Evolutionary conservation across 2,797 vertebrate genomes (phyloP).

Genomic region (Pseudochirops cupreus): DNA sequence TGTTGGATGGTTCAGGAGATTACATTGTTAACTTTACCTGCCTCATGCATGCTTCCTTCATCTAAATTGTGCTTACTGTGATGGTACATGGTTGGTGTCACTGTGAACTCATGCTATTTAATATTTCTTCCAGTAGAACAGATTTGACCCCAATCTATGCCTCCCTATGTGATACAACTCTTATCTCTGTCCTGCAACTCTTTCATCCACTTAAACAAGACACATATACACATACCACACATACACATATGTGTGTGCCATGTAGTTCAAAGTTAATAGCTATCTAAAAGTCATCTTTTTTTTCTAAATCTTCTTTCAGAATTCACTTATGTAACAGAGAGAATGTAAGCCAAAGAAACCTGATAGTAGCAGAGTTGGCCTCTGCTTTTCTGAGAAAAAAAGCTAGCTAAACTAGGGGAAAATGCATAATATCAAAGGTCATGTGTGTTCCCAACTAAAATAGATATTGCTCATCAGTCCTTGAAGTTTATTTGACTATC

Average conservation of each 20-base stretch:
- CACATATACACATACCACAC: too few relatives aligned
- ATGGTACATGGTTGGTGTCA: background rate
- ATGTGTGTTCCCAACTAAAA: background rate
- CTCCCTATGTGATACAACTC: background rate
- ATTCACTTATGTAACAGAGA: conserved; percentile 14
- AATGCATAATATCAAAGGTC: background rate
- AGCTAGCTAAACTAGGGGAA: background rate
- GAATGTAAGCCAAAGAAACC: background rate
- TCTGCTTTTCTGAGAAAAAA: background rate
- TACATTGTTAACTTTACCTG: background rate
- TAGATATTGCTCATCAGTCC: background rate
- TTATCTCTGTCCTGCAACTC: background rate
- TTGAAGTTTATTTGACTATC: background rate
- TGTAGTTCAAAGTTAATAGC: background rate
- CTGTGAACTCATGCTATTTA: background rate
- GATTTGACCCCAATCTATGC: background rate
- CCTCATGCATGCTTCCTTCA: background rate
- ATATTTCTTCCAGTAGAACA: background rate
- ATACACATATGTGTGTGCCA: too few relatives aligned
- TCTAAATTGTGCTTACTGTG: background rate
- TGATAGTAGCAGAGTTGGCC: background rate
- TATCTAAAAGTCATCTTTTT: background rate
- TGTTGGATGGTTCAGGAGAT: background rate
- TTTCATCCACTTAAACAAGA: background rate
- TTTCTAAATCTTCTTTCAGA: background rate